These are phyloP conservation scores for Neosilurus hyrtlii DNA, from an alignment of 2,797 vertebrate species.

Conservation along the genomic window DNA sequence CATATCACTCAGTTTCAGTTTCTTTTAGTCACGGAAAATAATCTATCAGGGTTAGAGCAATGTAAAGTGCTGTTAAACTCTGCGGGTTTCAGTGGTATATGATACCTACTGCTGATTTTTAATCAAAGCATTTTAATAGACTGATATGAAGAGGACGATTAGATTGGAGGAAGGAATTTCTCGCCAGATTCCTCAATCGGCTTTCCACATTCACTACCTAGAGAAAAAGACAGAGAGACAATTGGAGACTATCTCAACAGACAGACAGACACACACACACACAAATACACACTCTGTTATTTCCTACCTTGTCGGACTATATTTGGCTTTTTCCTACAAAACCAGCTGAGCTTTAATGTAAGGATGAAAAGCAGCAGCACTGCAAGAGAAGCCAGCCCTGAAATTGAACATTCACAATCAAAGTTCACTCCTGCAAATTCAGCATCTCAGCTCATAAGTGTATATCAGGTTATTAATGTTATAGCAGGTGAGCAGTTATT, in stretches of 20 bases:
- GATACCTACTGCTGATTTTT: slow-evolving; percentile 38
- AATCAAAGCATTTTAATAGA: neutral
- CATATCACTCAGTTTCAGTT: slow-evolving; percentile 19
- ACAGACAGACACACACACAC: neutral
- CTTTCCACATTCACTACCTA: slow-evolving; percentile 60
- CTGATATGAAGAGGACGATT: slow-evolving; percentile 25
- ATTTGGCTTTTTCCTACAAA: slow-evolving; percentile 25
- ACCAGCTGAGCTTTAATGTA: slow-evolving; percentile 34
- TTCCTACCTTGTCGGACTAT: slow-evolving; percentile 57
- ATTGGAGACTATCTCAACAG: neutral
- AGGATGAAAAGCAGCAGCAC: slow-evolving; percentile 54
- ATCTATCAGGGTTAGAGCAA: neutral
- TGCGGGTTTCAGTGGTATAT: slow-evolving; percentile 9
- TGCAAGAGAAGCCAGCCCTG: slow-evolving; percentile 35
- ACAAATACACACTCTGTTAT: neutral
- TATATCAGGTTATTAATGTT: slow-evolving; percentile 6
- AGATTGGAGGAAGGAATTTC: slow-evolving; percentile 55
- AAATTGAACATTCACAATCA: neutral
- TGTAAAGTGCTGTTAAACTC: slow-evolving; percentile 20
- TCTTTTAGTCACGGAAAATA: slow-evolving; percentile 9
- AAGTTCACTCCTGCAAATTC: neutral
- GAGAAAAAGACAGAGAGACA: slow-evolving; percentile 25
- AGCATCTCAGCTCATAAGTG: neutral
- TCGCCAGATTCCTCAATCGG: slow-evolving; percentile 74
- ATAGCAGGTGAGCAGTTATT: neutral